These are phyloP conservation scores for human DNA, from an alignment of 2,113 vertebrate genomes.

Conservation along the genomic window DNA sequence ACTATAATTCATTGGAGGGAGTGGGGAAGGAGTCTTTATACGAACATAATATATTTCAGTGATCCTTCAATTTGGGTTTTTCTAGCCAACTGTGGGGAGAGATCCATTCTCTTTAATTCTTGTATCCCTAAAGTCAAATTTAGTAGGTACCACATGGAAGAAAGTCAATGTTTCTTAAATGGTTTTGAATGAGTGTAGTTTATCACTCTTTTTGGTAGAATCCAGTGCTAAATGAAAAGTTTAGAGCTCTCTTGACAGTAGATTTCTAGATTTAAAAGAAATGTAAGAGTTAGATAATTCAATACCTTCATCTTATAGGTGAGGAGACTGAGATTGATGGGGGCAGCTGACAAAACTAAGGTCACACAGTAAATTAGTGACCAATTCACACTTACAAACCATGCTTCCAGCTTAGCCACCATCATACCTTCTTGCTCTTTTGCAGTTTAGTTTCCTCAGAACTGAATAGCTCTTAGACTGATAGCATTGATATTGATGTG, in stretches of 20 bases:
- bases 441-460: not conserved
- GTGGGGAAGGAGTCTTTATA: not conserved
- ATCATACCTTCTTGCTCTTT: not conserved
- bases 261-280: not conserved
- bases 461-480: not conserved
- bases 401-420: not conserved
- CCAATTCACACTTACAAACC: not conserved
- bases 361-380: not conserved
- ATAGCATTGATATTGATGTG: not conserved
- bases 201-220: not conserved
- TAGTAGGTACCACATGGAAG: not conserved
- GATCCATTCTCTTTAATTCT: constrained; percentile 25
- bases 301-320: not conserved
- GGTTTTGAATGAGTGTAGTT: not conserved
- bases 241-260: not conserved
- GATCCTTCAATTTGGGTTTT: not conserved
- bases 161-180: not conserved
- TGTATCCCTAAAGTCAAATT: not conserved
- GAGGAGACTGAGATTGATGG: not conserved
- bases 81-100: not conserved
- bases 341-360: not conserved
- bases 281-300: not conserved
- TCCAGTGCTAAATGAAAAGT: not conserved
- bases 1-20: not conserved
- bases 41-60: not conserved